Evolutionary conservation across 2,797 vertebrate species (phyloP).

Genomic region (Cossypha caffra): DNA sequence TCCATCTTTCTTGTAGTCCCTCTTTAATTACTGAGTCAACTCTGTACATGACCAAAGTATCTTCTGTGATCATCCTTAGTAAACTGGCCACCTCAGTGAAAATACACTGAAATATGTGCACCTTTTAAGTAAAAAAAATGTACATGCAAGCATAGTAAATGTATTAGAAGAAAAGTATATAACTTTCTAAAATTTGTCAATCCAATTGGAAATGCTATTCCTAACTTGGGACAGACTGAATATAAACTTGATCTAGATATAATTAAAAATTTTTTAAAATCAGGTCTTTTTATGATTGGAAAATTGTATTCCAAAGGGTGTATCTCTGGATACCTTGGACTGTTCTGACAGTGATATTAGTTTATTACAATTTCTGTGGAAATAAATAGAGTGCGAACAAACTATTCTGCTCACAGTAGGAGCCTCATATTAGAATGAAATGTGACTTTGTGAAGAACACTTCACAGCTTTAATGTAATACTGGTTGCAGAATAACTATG

Average conservation of each 20-base stretch:
- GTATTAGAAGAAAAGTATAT: neutral
- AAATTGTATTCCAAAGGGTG: neutral
- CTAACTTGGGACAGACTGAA: neutral
- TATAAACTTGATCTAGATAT: neutral
- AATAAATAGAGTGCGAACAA: constrained; percentile 31
- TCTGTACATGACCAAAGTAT: neutral
- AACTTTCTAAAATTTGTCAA: neutral
- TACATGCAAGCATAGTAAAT: neutral
- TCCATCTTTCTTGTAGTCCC: neutral
- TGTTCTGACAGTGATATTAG: neutral
- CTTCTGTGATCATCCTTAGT: neutral
- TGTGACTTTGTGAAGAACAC: neutral
- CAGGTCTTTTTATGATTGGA: neutral
- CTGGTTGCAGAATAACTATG: neutral
- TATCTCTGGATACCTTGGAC: neutral
- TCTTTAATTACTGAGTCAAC: neutral
- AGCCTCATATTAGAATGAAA: neutral
- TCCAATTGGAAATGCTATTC: neutral
- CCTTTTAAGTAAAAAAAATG: neutral
- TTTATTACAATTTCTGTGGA: neutral
- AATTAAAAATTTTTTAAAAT: neutral
- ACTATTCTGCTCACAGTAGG: constrained; percentile 8
- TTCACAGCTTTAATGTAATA: neutral
- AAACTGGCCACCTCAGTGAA: neutral
- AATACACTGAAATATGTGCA: neutral